phyloP scores from a whole-genome alignment of 2,888 invertebrate genomes.

The Synanthedon vespiformis region DNA sequence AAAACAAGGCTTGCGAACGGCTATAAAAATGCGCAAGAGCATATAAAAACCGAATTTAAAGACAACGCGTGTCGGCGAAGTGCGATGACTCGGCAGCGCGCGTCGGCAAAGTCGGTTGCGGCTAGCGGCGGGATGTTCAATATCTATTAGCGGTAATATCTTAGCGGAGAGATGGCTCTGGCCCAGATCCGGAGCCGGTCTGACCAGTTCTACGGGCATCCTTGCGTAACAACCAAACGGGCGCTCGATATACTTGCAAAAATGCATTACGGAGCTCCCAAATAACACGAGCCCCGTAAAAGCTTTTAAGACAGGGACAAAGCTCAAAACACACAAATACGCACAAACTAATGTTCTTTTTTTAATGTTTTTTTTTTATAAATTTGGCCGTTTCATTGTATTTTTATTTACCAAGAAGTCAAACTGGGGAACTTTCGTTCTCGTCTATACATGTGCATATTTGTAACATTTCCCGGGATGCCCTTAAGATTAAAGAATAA shows the following conservation, averaged over 20 bases:
- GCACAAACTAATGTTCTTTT: too few relatives aligned
- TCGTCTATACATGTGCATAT: too few relatives aligned
- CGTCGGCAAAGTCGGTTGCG: slow-evolving; percentile 11
- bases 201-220: slow-evolving; percentile 58
- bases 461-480: too few relatives aligned
- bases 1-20: not conserved
- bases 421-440: too few relatives aligned
- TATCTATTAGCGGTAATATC: slow-evolving; percentile 64
- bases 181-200: slow-evolving; percentile 63
- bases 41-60: slow-evolving; percentile 25
- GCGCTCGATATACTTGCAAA: slow-evolving; percentile 47
- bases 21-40: slow-evolving; percentile 8
- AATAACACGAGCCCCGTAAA: slow-evolving; percentile 55
- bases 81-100: slow-evolving; percentile 1
- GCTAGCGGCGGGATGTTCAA: slow-evolving; percentile 31
- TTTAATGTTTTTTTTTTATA: too few relatives aligned
- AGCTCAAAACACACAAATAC: too few relatives aligned
- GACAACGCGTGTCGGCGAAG: slow-evolving; percentile 10
- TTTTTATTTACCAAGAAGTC: too few relatives aligned
- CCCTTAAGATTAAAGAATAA: slow-evolving; percentile 16
- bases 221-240: slow-evolving; percentile 47
- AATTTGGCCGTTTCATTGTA: too few relatives aligned
- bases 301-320: slow-evolving; percentile 25
- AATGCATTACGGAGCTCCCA: slow-evolving; percentile 57
- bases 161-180: slow-evolving; percentile 61